Evolutionary conservation across 1,140 invertebrate genomes (phyloP).

Genomic region (Saccostrea cuccullata): DNA sequence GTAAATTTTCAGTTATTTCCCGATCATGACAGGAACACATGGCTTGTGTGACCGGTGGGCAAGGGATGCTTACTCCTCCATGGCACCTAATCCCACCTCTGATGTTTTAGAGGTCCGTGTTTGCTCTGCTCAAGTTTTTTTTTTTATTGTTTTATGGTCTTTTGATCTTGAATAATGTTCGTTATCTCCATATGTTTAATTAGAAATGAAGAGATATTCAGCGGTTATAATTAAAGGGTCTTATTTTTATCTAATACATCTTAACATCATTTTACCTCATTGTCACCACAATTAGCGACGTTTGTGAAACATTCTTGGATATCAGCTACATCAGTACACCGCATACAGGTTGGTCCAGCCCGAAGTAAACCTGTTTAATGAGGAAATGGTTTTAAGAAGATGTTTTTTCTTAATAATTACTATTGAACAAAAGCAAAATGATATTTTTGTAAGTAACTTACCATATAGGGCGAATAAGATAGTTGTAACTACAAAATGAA

Average conservation of each 20-base stretch:
- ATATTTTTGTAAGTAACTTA: neutral
- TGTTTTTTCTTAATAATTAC: neutral
- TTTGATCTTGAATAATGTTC: too few species aligned
- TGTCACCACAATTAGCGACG: neutral
- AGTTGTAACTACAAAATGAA: neutral
- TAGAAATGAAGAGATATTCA: neutral
- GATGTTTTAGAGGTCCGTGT: too few species aligned
- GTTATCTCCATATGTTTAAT: too few species aligned
- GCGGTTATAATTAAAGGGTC: neutral
- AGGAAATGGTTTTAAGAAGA: neutral
- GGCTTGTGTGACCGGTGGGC: too few species aligned
- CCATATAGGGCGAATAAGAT: neutral
- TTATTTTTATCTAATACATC: neutral
- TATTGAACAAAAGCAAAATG: neutral
- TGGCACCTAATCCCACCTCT: too few species aligned
- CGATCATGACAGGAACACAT: too few species aligned
- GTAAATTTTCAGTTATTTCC: too few species aligned
- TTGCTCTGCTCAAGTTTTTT: too few species aligned
- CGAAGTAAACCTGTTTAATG: neutral
- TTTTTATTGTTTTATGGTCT: too few species aligned
- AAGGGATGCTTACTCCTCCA: too few species aligned
- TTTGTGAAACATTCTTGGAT: slow-evolving; percentile 5
- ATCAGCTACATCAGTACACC: neutral
- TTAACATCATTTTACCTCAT: neutral
- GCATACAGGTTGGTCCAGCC: neutral